Base-by-base conservation (phyloP, 2,797 vertebrate genomes). In the Schizopygopsis pylzovi region DNA sequence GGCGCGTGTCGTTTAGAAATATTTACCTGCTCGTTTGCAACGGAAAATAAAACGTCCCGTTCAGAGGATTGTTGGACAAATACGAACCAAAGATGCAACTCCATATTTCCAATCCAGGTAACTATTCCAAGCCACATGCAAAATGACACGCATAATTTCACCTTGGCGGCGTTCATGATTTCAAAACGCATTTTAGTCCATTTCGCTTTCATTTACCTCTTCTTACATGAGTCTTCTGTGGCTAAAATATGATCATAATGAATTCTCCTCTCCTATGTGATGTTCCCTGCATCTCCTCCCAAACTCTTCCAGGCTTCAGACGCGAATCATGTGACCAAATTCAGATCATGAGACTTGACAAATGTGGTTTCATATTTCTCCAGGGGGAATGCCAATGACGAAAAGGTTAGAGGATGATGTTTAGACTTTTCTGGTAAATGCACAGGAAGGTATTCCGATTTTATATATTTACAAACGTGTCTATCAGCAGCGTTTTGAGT, bases 71-170 rank as follows among this genome's bases (percentile, higher is more conserved):
- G 73, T 37, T 79, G 73, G 4, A 71, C 49, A 47, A 59, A 71
- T 6, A 33, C 39, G 1, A 67, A 47, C 65, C 52, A 85, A 49
- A 79, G 33, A 61, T 72, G 63, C 89, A 85, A 79, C 52, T 85
- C 79, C 16, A 72, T 20, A 95, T 90, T 95, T 88, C 43, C 94
- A 94, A 18, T 92, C 92, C 61, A 85, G 41, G 76, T 72, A 49
- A 85, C 41, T 79, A 85, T 63, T 85, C 67, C 83, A 47, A 85
- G 41, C 54, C 76, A 85, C 54, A 85, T 39, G 16, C 77, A 85
- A 56, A 85, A 8, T 7, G 83, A 79, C 20, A 67, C 65, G 83
- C 52, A 79, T 16, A 85, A n/a, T 79, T 72, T 85, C 22, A 79
- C 83, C 65, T 41, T 61, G 6, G 20, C 25, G 16, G 47, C 9